A percentile compares a stretch with the other conserved stretches of the same genome.
Conservation (phyloP, 2,797 vertebrate genomes). For the Anas georgica region DNA sequence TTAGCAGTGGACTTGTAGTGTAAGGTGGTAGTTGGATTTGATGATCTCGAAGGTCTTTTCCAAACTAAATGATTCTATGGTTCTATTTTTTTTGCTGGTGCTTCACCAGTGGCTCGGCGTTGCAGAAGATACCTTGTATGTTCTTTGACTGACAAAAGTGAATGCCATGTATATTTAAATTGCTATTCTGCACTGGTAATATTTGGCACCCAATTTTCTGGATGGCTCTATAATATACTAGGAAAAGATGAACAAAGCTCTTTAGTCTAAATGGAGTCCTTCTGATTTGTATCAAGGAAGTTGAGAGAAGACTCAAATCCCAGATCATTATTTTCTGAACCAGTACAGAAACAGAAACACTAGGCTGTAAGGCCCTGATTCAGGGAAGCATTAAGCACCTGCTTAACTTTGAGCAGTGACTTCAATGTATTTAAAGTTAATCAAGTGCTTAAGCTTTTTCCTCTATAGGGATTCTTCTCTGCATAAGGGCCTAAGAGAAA, state of each 20-base stretch:
- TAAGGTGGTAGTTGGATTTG: neutral
- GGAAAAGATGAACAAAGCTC: neutral
- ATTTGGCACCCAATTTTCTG: neutral
- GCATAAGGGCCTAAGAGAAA: conserved; percentile 63
- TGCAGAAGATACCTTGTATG: neutral
- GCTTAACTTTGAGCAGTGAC: conserved; percentile 56
- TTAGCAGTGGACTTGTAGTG: neutral
- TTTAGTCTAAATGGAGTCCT: neutral
- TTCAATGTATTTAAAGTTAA: conserved; percentile 61
- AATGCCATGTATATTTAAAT: neutral
- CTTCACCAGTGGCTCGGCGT: neutral
- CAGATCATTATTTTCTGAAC: neutral
- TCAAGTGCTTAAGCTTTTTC: conserved; percentile 66
- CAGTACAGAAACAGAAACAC: neutral
- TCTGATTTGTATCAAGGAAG: neutral
- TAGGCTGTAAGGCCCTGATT: neutral
- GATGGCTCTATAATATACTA: neutral
- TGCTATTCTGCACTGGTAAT: neutral
- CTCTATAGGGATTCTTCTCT: conserved; percentile 54
- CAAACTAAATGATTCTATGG: neutral
- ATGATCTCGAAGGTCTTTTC: neutral
- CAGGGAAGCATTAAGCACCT: conserved; percentile 45
- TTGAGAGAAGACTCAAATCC: neutral
- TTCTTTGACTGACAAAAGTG: neutral
- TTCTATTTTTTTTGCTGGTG: neutral